Evolutionary conservation across 1,140 invertebrate species (phyloP), one percentile per base, ranked within the genome.

Genomic region (Acromyrmex charruanus): DNA sequence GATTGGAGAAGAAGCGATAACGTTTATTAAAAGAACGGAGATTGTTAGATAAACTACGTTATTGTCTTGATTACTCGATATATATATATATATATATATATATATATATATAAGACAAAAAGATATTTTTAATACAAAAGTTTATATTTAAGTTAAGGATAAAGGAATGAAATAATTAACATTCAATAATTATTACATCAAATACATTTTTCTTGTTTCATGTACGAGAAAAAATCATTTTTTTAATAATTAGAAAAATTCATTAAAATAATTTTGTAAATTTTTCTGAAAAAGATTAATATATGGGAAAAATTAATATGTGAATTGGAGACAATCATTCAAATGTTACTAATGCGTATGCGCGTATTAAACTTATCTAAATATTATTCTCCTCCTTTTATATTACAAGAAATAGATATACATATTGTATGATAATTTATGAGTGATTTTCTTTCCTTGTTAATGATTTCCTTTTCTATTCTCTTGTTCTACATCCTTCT

Each of bases 1-100:
- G 12, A 82, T 9, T 61, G 25, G 39, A 74, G 44, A 74, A 82
- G 58, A 53, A 71, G 18, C 39, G 55, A 72, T 82, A 72, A 61
- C 39, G 68, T 74, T 74, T 31, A 49, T 9, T 82, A 61, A 74
- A 80, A 53, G 18, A 61, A 61, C 12, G 7, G 16, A 53, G 16
- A 72, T 10, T 16, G 31, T 53, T 31, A 6, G 18, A 28, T 44
- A 21, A 31, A 14, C 0, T 25, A 14, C n/a, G 5, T 35, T 35
- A 39, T 80, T 25, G 10, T 35, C 21, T 72, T 5, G 39, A 82
- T 35, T 58, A 10, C 3, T 28, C 3, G 4, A 35, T 35, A 4
- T 35, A 25, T 58, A 28, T 28, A 31, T 31, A 1, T 35, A 25
- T 58, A 35, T 35, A 1, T 35, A 25, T 58, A 35, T 35, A 1